phyloP scores from a whole-genome alignment of 2,113 vertebrate species.

The Psilopsiagon aymara region DNA sequence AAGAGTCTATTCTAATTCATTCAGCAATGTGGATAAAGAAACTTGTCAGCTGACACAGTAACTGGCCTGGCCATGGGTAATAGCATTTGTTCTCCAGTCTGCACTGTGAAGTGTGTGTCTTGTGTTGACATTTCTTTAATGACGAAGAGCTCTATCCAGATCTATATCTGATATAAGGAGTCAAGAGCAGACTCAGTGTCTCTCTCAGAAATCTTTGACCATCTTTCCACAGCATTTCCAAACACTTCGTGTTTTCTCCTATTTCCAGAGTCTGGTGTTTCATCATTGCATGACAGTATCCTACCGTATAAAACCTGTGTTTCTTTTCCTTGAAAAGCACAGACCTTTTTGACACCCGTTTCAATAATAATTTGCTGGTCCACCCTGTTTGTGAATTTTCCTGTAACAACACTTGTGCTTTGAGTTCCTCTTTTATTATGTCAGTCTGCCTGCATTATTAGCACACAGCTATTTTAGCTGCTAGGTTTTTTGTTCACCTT shows the following conservation, averaged over 20 bases:
- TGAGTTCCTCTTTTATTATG: background rate
- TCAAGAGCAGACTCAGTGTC: background rate
- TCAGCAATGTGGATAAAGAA: background rate
- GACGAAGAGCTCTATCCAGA: background rate
- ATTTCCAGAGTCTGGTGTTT: background rate
- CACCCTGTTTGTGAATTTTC: slow-evolving; percentile 6
- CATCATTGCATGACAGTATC: background rate
- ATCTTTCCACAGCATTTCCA: background rate
- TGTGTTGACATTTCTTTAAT: background rate
- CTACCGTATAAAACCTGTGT: background rate
- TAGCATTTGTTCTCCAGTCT: background rate
- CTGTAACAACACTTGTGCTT: background rate
- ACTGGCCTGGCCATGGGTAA: background rate
- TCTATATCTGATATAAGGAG: background rate
- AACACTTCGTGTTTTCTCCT: background rate
- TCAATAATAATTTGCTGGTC: slow-evolving; percentile 11
- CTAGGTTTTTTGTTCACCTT: background rate
- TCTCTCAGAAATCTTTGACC: background rate
- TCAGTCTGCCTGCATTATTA: background rate
- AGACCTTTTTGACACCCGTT: slow-evolving; percentile 23
- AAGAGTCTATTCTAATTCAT: background rate
- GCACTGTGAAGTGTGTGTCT: background rate
- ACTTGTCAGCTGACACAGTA: background rate
- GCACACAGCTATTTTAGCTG: background rate
- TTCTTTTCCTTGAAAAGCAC: background rate